phyloP scores from a whole-genome alignment of 2,888 invertebrate genomes.

The Emmelina monodactyla region DNA sequence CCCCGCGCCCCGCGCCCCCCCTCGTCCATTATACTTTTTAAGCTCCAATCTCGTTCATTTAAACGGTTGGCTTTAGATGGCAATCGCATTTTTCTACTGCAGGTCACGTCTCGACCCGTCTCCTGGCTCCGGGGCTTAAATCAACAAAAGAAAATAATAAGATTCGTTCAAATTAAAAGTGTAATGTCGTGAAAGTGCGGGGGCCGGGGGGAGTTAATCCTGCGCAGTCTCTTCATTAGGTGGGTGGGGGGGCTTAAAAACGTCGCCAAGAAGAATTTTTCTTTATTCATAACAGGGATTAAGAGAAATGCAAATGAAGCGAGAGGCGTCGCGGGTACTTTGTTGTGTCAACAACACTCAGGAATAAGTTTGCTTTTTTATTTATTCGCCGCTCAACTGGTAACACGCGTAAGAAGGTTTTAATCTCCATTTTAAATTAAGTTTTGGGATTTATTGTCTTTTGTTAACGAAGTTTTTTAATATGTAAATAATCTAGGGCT shows the following conservation, averaged over 20 bases:
- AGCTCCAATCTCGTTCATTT: slow-evolving; percentile 76
- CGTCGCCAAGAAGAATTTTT: slow-evolving; percentile 58
- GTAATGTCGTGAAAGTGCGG: slow-evolving; percentile 66
- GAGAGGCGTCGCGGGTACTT: slow-evolving; percentile 56
- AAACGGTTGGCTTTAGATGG: slow-evolving; percentile 75
- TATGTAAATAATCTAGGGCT: too few species aligned
- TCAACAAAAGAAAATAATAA: slow-evolving; percentile 75
- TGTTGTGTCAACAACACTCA: slow-evolving; percentile 58
- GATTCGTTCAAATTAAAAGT: slow-evolving; percentile 79
- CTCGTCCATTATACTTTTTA: slow-evolving; percentile 75
- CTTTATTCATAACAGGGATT: slow-evolving; percentile 66
- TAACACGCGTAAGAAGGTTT: not conserved
- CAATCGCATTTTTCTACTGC: slow-evolving; percentile 77
- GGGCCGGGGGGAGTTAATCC: slow-evolving; percentile 40
- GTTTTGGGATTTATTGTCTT: too few species aligned
- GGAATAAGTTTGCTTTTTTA: not conserved
- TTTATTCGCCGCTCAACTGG: not conserved
- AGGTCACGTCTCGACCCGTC: slow-evolving; percentile 71
- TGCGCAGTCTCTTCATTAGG: slow-evolving; percentile 55
- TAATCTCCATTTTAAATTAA: not conserved
- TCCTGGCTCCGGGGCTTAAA: slow-evolving; percentile 69
- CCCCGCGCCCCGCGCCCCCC: slow-evolving; percentile 50
- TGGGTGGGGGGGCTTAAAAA: slow-evolving; percentile 45
- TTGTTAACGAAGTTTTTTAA: too few species aligned
- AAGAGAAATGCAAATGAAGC: slow-evolving; percentile 64